phyloP scores from a whole-genome alignment of 2,888 invertebrate species.

The Pinctada fucata region DNA sequence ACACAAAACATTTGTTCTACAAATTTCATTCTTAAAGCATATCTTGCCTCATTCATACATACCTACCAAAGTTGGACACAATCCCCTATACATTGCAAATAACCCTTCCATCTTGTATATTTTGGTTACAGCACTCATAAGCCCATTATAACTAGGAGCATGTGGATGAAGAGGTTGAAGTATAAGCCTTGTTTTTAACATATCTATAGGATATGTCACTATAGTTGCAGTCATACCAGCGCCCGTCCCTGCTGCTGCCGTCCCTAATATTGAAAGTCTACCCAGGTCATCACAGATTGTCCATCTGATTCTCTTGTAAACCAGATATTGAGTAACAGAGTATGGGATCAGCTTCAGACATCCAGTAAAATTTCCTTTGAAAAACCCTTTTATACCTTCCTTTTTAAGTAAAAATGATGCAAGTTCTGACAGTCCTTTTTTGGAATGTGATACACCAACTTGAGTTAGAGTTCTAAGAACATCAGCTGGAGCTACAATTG shows the following conservation, averaged over 20 bases:
- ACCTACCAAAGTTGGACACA: slow-evolving; percentile 21
- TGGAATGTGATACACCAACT: slow-evolving; percentile 9
- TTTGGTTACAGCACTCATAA: slow-evolving; percentile 6
- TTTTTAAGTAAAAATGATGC: not conserved
- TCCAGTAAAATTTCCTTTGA: slow-evolving; percentile 29
- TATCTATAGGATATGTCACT: slow-evolving; percentile 26
- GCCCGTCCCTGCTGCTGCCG: slow-evolving; percentile 15
- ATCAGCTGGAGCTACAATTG: slow-evolving; percentile 28
- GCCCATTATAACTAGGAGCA: slow-evolving; percentile 10
- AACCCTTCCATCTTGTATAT: slow-evolving; percentile 19
- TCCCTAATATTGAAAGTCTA: slow-evolving; percentile 14
- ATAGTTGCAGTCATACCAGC: slow-evolving; percentile 24
- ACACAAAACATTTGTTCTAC: too few species aligned
- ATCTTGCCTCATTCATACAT: not conserved
- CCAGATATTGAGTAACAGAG: slow-evolving; percentile 17
- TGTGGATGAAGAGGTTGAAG: slow-evolving; percentile 20
- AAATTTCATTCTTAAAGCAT: too few species aligned
- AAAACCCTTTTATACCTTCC: slow-evolving; percentile 23
- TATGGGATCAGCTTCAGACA: slow-evolving; percentile 30
- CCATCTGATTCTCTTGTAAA: slow-evolving; percentile 23
- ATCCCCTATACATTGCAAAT: slow-evolving; percentile 17
- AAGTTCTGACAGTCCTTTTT: not conserved
- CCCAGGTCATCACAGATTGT: slow-evolving; percentile 31
- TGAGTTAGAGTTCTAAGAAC: slow-evolving; percentile 24
- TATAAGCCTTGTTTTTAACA: slow-evolving; percentile 28